phyloP scores from a whole-genome alignment of 2,888 invertebrate species.

The Ischnura elegans region DNA sequence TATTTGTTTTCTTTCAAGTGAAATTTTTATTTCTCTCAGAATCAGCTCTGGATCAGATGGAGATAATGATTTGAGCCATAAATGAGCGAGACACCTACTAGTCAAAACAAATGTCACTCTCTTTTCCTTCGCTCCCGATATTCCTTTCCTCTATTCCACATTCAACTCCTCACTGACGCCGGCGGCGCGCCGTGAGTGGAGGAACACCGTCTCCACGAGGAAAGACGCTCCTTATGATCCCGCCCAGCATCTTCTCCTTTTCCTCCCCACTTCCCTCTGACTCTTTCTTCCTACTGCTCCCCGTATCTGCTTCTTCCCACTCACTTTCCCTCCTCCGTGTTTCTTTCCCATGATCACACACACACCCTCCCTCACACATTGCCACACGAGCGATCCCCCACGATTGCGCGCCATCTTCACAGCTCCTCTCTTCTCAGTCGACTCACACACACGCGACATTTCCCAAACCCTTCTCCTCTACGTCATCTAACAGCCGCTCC shows the following conservation, averaged over 20 bases:
- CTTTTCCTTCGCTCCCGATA: background rate
- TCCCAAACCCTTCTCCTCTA: background rate
- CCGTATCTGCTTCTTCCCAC: background rate
- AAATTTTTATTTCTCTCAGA: no score
- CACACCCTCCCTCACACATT: background rate
- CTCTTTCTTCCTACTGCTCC: background rate
- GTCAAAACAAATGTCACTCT: background rate
- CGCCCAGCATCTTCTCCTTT: background rate
- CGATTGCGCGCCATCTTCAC: background rate
- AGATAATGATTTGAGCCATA: no score
- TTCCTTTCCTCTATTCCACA: background rate
- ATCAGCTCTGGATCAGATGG: no score
- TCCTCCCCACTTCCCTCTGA: background rate
- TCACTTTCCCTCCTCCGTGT: background rate
- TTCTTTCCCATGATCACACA: constrained; percentile 31
- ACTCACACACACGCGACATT: background rate
- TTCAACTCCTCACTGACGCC: background rate
- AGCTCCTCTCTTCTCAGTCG: background rate
- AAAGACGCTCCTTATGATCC: background rate
- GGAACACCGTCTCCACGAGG: background rate
- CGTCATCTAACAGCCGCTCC: background rate
- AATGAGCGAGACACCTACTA: no score
- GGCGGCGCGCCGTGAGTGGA: background rate
- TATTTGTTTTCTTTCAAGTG: no score
- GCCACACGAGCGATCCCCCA: background rate